Conservation (phyloP, 2,888 invertebrate species). For the Ormyrus labotus region DNA sequence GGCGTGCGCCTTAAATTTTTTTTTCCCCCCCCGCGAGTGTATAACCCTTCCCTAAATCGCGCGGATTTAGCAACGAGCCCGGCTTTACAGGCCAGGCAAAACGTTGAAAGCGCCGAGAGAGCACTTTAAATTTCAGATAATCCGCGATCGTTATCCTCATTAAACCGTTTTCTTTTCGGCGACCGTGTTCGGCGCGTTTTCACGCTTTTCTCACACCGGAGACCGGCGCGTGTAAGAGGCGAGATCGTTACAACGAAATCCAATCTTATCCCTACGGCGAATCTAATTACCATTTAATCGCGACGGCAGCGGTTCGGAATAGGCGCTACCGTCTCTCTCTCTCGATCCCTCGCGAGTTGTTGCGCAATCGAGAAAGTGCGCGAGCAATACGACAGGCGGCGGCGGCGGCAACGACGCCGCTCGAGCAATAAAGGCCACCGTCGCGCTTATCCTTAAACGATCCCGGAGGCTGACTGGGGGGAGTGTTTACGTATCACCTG, state of each 20-base stretch:
- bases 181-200: constrained; percentile 5
- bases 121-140: too few relatives aligned
- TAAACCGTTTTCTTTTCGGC: constrained; percentile 3
- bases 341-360: constrained; percentile 3
- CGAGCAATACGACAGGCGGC: constrained; percentile 9
- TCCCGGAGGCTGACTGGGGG: too few relatives aligned
- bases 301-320: not conserved
- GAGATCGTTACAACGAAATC: constrained; percentile 22
- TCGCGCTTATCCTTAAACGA: too few relatives aligned
- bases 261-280: constrained; percentile 45
- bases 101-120: too few relatives aligned
- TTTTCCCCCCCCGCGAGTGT: too few relatives aligned
- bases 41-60: too few relatives aligned
- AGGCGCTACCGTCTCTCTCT: not conserved
- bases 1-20: too few relatives aligned
- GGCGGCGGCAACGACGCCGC: too few relatives aligned
- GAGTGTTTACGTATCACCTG: too few relatives aligned
- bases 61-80: too few relatives aligned
- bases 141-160: constrained; percentile 29
- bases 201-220: constrained; percentile 49
- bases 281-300: constrained; percentile 57
- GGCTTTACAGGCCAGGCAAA: too few relatives aligned
- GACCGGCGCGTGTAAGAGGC: not conserved
- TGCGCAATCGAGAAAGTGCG: constrained; percentile 40
- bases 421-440: too few relatives aligned